A percentile compares a stretch with the other conserved stretches of the same genome.
These are phyloP conservation scores for Aricia artaxerxes DNA, from an alignment of 2,888 invertebrate genomes.

Conservation along the genomic window DNA sequence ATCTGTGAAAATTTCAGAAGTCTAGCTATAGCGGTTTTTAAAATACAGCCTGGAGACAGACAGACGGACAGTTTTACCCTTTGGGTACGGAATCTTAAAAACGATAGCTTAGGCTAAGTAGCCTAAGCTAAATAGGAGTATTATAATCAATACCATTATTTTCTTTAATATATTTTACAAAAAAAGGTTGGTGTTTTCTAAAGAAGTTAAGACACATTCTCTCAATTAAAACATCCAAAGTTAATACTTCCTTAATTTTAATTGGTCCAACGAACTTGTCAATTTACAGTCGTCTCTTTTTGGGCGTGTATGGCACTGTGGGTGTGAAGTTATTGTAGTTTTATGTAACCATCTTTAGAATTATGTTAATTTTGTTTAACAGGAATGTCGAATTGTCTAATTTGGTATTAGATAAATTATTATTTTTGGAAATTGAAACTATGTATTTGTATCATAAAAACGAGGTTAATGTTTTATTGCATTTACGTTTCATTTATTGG, in stretches of 20 bases:
- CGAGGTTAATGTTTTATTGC: conserved; percentile 13
- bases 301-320: background rate
- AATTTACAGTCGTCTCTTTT: conserved; percentile 3
- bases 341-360: background rate
- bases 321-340: conserved; percentile 3
- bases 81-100: no score
- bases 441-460: background rate
- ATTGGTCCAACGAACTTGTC: conserved; percentile 13
- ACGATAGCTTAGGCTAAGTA: no score
- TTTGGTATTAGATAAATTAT: background rate
- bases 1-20: no score
- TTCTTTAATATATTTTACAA: no score
- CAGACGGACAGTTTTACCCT: no score
- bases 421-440: conserved; percentile 2
- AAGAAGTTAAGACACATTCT: background rate
- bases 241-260: conserved; percentile 17
- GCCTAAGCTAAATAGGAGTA: no score
- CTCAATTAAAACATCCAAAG: background rate
- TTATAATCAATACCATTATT: no score
- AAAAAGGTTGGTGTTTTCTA: background rate
- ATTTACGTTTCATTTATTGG: background rate
- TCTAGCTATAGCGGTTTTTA: no score
- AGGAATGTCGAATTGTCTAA: background rate
- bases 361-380: conserved; percentile 5
- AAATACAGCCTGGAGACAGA: no score